Evolutionary conservation across 53 echinoderm and acorn worm species (phyloP).

Genomic region (Holothuria leucospilota): DNA sequence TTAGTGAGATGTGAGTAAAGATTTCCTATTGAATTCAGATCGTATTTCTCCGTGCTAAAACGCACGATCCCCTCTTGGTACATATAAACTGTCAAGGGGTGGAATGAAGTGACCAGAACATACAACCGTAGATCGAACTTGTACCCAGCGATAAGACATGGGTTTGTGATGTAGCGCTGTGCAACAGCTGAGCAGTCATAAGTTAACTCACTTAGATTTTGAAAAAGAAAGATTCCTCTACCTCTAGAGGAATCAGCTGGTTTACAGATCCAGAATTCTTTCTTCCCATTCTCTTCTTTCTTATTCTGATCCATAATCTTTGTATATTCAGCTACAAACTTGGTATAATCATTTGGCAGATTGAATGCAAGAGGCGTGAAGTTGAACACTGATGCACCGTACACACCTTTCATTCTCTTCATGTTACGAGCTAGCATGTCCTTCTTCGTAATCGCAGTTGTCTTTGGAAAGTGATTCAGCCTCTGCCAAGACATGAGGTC

Average conservation of each 20-base stretch:
- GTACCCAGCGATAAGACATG: slow-evolving; percentile 79
- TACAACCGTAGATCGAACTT: slow-evolving; percentile 86
- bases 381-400: slow-evolving; percentile 74
- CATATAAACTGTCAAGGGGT: slow-evolving; percentile 78
- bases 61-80: slow-evolving; percentile 81
- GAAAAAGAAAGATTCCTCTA: slow-evolving; percentile 81
- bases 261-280: slow-evolving; percentile 78
- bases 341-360: slow-evolving; percentile 85
- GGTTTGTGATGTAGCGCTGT: slow-evolving; percentile 74
- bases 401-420: slow-evolving; percentile 79
- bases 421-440: slow-evolving; percentile 80
- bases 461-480: slow-evolving; percentile 81
- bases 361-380: slow-evolving; percentile 81
- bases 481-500: slow-evolving; percentile 81
- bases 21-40: slow-evolving; percentile 67
- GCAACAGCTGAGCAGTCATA: slow-evolving; percentile 81
- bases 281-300: slow-evolving; percentile 54
- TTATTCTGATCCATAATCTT: slow-evolving; percentile 53
- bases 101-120: slow-evolving; percentile 75
- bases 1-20: slow-evolving; percentile 81
- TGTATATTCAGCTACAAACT: slow-evolving; percentile 87
- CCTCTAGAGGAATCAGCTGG: slow-evolving; percentile 82
- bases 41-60: slow-evolving; percentile 85
- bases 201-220: slow-evolving; percentile 72
- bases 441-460: slow-evolving; percentile 79